Percentiles rank a stretch among this genome's conserved stretches.
Conservation (phyloP, 2,888 invertebrate species). For the Drosophila paramelanica region DNA sequence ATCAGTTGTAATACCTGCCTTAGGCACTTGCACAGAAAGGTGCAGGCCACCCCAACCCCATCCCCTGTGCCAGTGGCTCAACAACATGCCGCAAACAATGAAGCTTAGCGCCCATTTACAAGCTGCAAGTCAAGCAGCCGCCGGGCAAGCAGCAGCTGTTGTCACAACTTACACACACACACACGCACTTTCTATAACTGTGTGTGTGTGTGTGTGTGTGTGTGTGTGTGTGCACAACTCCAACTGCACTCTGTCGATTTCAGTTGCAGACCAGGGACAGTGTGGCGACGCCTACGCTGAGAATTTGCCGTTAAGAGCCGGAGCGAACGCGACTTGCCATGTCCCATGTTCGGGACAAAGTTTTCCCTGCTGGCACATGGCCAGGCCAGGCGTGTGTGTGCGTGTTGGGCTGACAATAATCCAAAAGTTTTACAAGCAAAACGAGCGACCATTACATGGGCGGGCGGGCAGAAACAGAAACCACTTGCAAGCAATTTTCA, state of each 20-base stretch:
- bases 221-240: constrained; percentile 36
- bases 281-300: constrained; percentile 70
- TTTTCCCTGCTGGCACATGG: constrained; percentile 65
- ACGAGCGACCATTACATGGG: constrained; percentile 75
- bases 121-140: constrained; percentile 70
- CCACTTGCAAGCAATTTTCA: constrained; percentile 79
- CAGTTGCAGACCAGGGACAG: constrained; percentile 69
- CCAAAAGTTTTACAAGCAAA: constrained; percentile 80
- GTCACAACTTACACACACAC: constrained; percentile 21
- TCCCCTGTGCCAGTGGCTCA: neutral
- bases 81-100: constrained; percentile 62
- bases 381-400: constrained; percentile 46
- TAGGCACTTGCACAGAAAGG: constrained; percentile 32
- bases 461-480: constrained; percentile 74
- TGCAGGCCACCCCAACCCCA: constrained; percentile 8
- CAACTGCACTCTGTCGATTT: constrained; percentile 47
- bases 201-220: constrained; percentile 8
- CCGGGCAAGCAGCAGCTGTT: constrained; percentile 42
- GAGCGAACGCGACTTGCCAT: constrained; percentile 47
- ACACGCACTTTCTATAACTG: constrained; percentile 17
- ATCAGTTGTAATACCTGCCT: constrained; percentile 35
- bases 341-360: constrained; percentile 56
- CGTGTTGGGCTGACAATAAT: constrained; percentile 72
- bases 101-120: constrained; percentile 69
- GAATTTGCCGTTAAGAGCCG: constrained; percentile 72